phyloP scores from a whole-genome alignment of 2,113 vertebrate species.

The Neolamprologus fasciatus region DNA sequence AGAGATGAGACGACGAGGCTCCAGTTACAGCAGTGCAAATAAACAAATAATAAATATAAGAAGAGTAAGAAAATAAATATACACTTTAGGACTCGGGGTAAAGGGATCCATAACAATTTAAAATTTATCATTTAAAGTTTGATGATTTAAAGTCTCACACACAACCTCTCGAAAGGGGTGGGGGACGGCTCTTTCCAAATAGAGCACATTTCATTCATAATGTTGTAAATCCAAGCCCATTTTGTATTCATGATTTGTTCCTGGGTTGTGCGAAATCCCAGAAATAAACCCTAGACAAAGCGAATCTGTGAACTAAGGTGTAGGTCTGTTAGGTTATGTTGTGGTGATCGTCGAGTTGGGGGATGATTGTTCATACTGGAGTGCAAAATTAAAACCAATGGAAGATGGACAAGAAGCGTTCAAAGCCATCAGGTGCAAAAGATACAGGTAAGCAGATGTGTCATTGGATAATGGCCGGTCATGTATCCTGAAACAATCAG shows the following conservation, averaged over 20 bases:
- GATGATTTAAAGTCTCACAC: neutral
- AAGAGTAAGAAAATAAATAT: neutral
- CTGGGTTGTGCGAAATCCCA: no score
- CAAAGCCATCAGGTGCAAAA: no score
- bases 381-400: no score
- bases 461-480: no score
- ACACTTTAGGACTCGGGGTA: accelerated
- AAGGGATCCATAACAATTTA: neutral
- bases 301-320: no score
- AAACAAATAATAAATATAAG: neutral
- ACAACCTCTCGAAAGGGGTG: neutral
- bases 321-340: no score
- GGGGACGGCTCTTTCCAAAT: accelerated
- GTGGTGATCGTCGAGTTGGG: no score
- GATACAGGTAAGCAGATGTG: no score
- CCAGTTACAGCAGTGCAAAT: neutral
- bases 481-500: no score
- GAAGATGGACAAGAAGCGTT: no score
- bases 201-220: neutral
- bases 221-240: neutral
- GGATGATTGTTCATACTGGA: no score
- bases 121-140: neutral
- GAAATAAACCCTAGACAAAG: no score
- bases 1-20: neutral
- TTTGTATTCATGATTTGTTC: neutral